phyloP scores from a whole-genome alignment of 2,113 vertebrate genomes.

The Climacteris rufus region DNA sequence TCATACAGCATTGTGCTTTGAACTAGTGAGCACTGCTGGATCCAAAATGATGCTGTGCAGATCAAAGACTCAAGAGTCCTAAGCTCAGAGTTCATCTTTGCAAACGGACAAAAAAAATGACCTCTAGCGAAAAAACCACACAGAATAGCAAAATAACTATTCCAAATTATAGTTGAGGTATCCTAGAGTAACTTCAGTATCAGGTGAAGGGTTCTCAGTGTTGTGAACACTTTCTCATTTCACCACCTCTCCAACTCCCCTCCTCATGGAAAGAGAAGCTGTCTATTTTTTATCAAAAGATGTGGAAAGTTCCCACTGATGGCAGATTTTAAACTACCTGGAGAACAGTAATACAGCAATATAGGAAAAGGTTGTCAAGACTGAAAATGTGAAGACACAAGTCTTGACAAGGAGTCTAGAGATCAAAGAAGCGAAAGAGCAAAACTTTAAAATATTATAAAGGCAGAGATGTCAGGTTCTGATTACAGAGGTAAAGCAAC shows the following conservation, averaged over 20 bases:
- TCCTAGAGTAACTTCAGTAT: background rate
- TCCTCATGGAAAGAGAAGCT: background rate
- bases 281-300: background rate
- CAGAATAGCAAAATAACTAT: background rate
- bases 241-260: background rate
- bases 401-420: background rate
- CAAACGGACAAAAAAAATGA: background rate
- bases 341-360: background rate
- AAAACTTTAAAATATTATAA: background rate
- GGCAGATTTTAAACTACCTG: background rate
- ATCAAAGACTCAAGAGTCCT: background rate
- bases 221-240: background rate
- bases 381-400: background rate
- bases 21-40: background rate
- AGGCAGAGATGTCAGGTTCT: background rate
- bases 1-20: background rate
- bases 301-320: background rate
- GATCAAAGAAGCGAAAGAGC: background rate
- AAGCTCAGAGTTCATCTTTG: background rate
- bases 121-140: background rate
- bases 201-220: background rate
- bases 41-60: background rate
- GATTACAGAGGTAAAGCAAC: background rate
- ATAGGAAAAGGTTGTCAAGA: background rate
- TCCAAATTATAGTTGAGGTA: background rate